Base-by-base conservation (phyloP, 2,888 invertebrate species). In the Hirtodrosophila histrioides region DNA sequence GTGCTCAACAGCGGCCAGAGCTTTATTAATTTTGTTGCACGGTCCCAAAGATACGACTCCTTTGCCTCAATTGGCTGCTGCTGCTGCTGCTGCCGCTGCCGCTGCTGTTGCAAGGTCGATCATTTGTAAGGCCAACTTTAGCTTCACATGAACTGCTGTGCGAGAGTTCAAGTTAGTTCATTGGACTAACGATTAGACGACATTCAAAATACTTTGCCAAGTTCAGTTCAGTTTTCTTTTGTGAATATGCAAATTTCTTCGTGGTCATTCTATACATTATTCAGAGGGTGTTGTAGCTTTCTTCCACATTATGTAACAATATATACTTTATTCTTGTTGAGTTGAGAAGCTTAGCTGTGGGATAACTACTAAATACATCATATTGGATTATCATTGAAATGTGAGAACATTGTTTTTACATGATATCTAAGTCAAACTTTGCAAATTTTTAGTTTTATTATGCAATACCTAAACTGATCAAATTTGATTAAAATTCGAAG, bases 21-120 rank as follows among this genome's bases (percentile, higher is more conserved):
- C 71, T 75, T 82, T 86, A 82, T 82, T 82, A 82, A 86, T 84
- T 80, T 80, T 72, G 31, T 60, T 58, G 72, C 41, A 54, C 56
- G 62, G 17, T 36, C 8, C 43, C 68, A 63, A 63, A 55, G 36
- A 31, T 17, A 12, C 61, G 55, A 40, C 56, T 69, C 49, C 66
- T 73, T 63, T 41, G 70, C 44, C 53, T 61, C 64, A 79, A 78
- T 75, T 79, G 67, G 56, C 60, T 36, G 56, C 36, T 46, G 27
- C 41, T 45, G 31, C 11, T 37, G 33, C 17, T 54, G 37, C 29
- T 49, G 39, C 43, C 57, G 45, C 35, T 45, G 70, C 37, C 49
- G 54, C 23, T 55, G 10, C 49, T 53, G 63, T 44, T 66, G 78
- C 82, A 86, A 82, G 82, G 84, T 82, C 84, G 81, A 51, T 60